A percentile compares a stretch with the other conserved stretches of the same genome.
Conservation (phyloP, 2,113 vertebrate species). For the Axis porcinus region DNA sequence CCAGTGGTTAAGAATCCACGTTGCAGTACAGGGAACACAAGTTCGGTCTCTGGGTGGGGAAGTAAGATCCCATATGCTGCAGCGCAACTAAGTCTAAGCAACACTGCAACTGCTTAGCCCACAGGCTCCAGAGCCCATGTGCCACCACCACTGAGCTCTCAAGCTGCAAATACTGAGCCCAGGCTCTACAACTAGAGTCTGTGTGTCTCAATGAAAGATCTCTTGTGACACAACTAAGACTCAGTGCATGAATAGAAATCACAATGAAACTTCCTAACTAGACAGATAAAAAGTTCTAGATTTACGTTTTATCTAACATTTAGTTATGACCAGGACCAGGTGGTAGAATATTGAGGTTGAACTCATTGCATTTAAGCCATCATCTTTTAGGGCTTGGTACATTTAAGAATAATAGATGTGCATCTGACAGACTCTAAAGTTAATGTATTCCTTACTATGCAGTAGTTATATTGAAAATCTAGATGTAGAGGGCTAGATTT, state of each 20-base stretch:
- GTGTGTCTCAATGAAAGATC: background rate
- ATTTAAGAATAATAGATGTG: background rate
- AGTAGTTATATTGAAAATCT: background rate
- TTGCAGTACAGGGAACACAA: background rate
- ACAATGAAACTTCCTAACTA: conserved; percentile 21
- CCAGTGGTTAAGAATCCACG: background rate
- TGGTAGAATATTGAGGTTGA: conserved; percentile 7
- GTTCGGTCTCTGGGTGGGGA: background rate
- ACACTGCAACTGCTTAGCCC: background rate
- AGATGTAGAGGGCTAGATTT: background rate
- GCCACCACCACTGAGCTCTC: background rate
- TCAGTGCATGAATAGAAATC: background rate
- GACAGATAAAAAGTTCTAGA: background rate
- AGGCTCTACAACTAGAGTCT: background rate
- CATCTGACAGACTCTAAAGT: background rate
- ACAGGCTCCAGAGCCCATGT: background rate
- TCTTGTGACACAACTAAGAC: background rate
- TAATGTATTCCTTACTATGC: background rate
- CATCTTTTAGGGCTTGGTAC: conserved; percentile 5
- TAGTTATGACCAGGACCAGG: background rate
- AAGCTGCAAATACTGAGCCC: background rate
- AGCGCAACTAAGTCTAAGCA: background rate
- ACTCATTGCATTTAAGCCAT: background rate
- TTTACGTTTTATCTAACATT: conserved; percentile 28
- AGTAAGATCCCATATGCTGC: background rate